Conservation (phyloP, 1,140 invertebrate species). For the Carposina sasakii region DNA sequence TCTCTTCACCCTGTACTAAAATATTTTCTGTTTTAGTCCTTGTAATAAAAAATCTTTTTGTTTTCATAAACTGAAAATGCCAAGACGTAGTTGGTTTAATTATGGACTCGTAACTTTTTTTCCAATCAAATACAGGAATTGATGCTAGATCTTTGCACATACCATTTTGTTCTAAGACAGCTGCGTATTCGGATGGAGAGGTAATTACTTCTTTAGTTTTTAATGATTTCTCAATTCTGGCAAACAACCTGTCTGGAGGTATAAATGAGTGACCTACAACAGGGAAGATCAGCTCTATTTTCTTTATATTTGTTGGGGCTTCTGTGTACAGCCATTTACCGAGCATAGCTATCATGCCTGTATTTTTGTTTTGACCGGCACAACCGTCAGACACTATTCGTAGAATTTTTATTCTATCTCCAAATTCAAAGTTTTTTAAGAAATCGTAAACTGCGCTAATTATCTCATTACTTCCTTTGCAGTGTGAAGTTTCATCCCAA, state of each 20-base stretch:
- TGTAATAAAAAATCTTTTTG: constrained; percentile 11
- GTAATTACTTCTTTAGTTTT: constrained; percentile 28
- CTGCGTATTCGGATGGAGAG: constrained; percentile 9
- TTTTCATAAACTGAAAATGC: constrained; percentile 12
- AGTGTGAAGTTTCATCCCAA: constrained; percentile 35
- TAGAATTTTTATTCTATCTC: constrained; percentile 2
- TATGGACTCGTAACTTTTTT: constrained; percentile 4
- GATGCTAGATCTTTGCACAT: constrained; percentile 2
- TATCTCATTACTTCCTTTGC: constrained; percentile 40
- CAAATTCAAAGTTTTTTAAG: constrained; percentile 1
- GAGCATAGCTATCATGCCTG: constrained; percentile 20
- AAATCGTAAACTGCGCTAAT: constrained; percentile 28
- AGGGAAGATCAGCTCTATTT: constrained; percentile 32
- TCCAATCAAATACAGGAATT: constrained; percentile 16
- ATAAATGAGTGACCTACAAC: constrained; percentile 33
- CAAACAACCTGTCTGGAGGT: constrained; percentile 38
- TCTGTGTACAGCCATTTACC: constrained; percentile 25
- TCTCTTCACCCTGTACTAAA: constrained; percentile 10
- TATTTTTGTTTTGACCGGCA: constrained; percentile 23
- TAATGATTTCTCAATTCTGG: constrained; percentile 26
- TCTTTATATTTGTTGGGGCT: constrained; percentile 26
- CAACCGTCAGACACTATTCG: constrained; percentile 17
- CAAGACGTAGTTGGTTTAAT: constrained; percentile 15
- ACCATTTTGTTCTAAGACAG: constrained; percentile 12
- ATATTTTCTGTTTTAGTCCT: constrained; percentile 10